Base-by-base conservation (phyloP, 2,888 invertebrate species). In the Zonitis immaculata region DNA sequence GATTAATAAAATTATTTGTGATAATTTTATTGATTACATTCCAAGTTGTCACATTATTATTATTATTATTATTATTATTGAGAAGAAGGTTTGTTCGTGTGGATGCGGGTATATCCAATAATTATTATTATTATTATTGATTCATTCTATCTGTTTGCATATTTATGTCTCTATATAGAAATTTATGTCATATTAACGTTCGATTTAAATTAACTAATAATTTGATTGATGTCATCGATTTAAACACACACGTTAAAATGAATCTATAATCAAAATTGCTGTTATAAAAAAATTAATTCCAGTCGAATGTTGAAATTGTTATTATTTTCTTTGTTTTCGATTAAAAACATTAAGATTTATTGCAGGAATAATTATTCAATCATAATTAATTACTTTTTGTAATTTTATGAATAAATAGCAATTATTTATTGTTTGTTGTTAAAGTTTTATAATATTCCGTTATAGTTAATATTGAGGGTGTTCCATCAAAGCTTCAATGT, bases 401-500 rank as follows among this genome's bases (percentile, higher is more conserved):
- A 20, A 47, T 52, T 47, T 5, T 4, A 52, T 47, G 22, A 28
- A 47, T 16, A 43, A 49, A 49, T 35, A 52, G 14, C 43, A 47
- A 51, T 47, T 43, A 47, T 35, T n/a, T n/a, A n/a, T n/a, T n/a
- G n/a, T n/a, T n/a, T n/a, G n/a, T n/a, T n/a, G n/a, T n/a, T n/a
- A n/a, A 11, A 39, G 11, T 39, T 18, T 18, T 39, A 39, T 39
- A 39, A n/a, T 39, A 20, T 16, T 18, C 28, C n/a, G n/a, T n/a
- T 28, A 28, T 28, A n/a, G 11, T 18, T 39, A 8, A 44, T 35
- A 48, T 47, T 32, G 52, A 18, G 39, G 44, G 45, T 42, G 51
- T 46, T 44, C 42, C 51, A 47, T 54, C 54, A 54, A 54, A 54
- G 54, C 54, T 54, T 9, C 32, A 51, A 28, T 54, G 54, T 54